Evolutionary conservation across 92 coral and sea anemone species (phyloP).

Genomic region (Galaxea fascicularis): DNA sequence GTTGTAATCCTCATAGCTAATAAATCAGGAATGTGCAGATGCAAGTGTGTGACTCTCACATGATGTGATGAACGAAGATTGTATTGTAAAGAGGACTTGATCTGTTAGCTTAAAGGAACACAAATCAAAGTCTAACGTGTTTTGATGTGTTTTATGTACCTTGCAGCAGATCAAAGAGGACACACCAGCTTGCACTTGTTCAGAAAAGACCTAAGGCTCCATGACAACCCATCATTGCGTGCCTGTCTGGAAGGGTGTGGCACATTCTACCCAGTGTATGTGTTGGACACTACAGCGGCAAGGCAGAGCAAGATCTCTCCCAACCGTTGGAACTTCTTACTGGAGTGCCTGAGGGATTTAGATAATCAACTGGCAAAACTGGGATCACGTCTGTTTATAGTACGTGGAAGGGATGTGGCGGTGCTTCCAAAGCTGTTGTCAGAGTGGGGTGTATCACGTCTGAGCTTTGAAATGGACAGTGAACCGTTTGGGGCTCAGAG

Average conservation of each 20-base stretch:
- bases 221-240: constrained; percentile 92
- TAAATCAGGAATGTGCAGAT: no score
- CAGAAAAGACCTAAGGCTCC: constrained; percentile 91
- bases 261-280: constrained; percentile 77
- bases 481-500: constrained; percentile 82
- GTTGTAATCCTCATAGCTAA: no score
- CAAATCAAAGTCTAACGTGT: neutral
- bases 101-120: neutral
- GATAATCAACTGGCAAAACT: constrained; percentile 70
- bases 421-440: constrained; percentile 65
- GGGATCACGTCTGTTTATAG: constrained; percentile 78
- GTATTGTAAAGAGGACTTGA: neutral
- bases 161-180: constrained; percentile 49
- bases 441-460: constrained; percentile 76
- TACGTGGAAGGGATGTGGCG: constrained; percentile 76
- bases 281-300: constrained; percentile 77
- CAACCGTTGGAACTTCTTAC: constrained; percentile 81
- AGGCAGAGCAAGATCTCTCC: constrained; percentile 70
- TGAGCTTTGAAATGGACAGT: constrained; percentile 80
- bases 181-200: constrained; percentile 86
- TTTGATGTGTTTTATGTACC: neutral
- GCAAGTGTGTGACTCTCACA: no score
- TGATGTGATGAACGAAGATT: no score
- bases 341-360: constrained; percentile 72
- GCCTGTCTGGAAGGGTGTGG: constrained; percentile 71